A percentile compares a stretch with the other conserved stretches of the same genome.
phyloP scores from a whole-genome alignment of 2,797 vertebrate species.

The Pseudochirops cupreus region DNA sequence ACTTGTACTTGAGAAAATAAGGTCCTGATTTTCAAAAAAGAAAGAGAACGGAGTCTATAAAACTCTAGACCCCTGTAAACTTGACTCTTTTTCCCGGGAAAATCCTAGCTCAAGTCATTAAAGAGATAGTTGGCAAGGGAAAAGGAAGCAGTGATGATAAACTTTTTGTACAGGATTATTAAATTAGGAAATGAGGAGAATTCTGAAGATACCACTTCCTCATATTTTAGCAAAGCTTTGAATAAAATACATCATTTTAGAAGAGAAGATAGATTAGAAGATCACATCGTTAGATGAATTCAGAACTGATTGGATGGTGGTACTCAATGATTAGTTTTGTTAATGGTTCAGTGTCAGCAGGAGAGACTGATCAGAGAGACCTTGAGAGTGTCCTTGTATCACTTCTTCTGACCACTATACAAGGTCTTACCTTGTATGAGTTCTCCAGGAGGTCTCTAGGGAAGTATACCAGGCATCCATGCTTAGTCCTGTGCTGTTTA shows the following conservation, averaged over 20 bases:
- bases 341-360: too few species aligned
- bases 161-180: background rate
- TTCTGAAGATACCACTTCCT: background rate
- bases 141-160: background rate
- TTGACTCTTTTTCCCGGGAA: background rate
- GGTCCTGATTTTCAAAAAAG: background rate
- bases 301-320: background rate
- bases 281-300: background rate
- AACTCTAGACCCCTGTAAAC: background rate
- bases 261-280: background rate
- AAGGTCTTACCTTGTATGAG: too few species aligned
- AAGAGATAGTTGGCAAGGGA: background rate
- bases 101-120: background rate
- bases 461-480: background rate
- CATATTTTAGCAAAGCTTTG: background rate
- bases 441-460: background rate
- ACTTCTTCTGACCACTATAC: too few species aligned
- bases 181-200: background rate
- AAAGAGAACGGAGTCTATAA: background rate
- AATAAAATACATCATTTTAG: background rate
- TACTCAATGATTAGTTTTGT: too few species aligned
- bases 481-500: background rate
- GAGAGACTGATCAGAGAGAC: too few species aligned
- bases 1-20: background rate
- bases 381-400: too few species aligned